Percentiles rank a stretch among this genome's conserved stretches.
Conservation (phyloP, 2,113 vertebrate species). For the Seriola dumerili region DNA sequence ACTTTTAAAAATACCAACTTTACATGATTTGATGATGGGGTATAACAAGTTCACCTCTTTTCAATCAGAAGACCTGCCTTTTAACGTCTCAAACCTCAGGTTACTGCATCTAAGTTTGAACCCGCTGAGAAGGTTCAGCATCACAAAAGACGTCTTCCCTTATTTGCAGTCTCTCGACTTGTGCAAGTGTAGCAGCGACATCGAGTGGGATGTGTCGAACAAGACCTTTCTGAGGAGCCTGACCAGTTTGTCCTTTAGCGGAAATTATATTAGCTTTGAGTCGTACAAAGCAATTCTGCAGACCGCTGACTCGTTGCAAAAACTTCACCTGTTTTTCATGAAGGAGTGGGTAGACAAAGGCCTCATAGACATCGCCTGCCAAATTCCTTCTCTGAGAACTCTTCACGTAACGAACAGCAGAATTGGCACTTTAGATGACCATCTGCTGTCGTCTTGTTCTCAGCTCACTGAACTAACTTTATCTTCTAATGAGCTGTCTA, state of each 20-base stretch:
- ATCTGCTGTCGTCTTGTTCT: slow-evolving; percentile 50
- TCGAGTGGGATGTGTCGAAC: slow-evolving; percentile 60
- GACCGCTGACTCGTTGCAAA: slow-evolving; percentile 56
- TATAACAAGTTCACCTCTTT: slow-evolving; percentile 8
- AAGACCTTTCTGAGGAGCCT: slow-evolving; percentile 62
- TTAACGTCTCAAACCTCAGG: slow-evolving; percentile 9
- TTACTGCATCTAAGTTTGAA: slow-evolving; percentile 17
- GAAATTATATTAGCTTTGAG: neutral
- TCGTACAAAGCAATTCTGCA: slow-evolving; percentile 33
- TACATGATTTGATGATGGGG: slow-evolving; percentile 9
- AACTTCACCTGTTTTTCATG: slow-evolving; percentile 58
- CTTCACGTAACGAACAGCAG: slow-evolving; percentile 49
- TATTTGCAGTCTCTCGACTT: slow-evolving; percentile 57
- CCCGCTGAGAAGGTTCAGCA: slow-evolving; percentile 49
- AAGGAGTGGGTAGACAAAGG: neutral
- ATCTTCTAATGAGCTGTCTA: slow-evolving; percentile 20
- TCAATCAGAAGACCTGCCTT: neutral
- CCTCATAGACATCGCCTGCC: slow-evolving; percentile 73
- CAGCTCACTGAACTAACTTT: slow-evolving; percentile 57
- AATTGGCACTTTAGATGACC: slow-evolving; percentile 14
- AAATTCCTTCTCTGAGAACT: slow-evolving; percentile 52
- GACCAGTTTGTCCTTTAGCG: slow-evolving; percentile 15
- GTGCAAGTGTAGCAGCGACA: neutral
- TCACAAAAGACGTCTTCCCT: slow-evolving; percentile 66
- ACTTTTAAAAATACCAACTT: neutral